phyloP scores from a whole-genome alignment of 2,113 vertebrate genomes.

The Andinoacara biseriatus region DNA sequence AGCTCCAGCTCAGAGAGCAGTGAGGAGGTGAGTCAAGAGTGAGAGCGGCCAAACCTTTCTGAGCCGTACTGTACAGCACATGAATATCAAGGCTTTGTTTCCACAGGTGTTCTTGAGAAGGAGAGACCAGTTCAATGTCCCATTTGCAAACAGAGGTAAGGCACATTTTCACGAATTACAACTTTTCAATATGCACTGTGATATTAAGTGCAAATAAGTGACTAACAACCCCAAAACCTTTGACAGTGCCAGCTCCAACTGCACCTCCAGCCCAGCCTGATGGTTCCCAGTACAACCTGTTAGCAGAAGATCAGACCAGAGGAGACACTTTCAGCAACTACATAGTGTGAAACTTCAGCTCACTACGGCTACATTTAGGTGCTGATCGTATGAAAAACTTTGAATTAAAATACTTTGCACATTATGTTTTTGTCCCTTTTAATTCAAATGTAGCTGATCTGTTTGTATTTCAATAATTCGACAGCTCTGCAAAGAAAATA shows the following conservation, averaged over 20 bases:
- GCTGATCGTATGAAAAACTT: not conserved
- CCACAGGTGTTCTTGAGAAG: slow-evolving; percentile 36
- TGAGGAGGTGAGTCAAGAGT: slow-evolving; percentile 66
- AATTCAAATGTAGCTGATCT: not conserved
- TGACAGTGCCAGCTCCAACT: slow-evolving; percentile 24
- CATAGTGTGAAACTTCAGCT: slow-evolving; percentile 47
- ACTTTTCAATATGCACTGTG: rapidly evolving
- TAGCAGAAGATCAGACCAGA: not conserved
- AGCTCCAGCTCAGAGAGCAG: slow-evolving; percentile 75
- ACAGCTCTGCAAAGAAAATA: not conserved
- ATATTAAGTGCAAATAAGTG: not conserved
- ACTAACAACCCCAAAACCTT: not conserved
- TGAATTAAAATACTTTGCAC: slow-evolving; percentile 3
- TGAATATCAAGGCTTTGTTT: not conserved
- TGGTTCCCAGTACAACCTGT: not conserved
- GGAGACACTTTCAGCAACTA: slow-evolving; percentile 60
- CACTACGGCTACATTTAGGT: not conserved
- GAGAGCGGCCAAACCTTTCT: rapidly evolving
- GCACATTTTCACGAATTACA: not conserved
- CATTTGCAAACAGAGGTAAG: slow-evolving; percentile 47
- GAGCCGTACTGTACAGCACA: not conserved
- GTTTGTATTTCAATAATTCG: too few species aligned
- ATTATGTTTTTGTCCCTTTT: not conserved
- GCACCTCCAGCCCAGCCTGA: not conserved
- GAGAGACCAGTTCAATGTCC: slow-evolving; percentile 20